A percentile compares a stretch with the other conserved stretches of the same genome.
These are phyloP conservation scores for Balearica regulorum DNA, from an alignment of 2,797 vertebrate genomes.

Conservation along the genomic window DNA sequence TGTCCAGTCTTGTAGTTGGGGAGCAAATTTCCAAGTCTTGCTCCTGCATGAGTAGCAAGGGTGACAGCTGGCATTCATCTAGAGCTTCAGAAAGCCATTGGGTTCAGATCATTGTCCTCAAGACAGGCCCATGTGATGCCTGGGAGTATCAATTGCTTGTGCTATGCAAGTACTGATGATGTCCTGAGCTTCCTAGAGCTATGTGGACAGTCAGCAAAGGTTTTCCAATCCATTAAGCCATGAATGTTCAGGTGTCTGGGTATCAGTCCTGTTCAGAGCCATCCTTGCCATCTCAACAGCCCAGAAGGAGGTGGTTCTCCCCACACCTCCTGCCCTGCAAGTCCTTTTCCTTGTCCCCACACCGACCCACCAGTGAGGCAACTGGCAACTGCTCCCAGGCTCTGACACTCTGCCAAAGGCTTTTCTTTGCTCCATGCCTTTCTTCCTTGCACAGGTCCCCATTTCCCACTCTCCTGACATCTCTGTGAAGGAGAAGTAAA, in stretches of 20 bases:
- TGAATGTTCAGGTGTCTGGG: background rate
- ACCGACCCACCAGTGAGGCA: too few relatives aligned
- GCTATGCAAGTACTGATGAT: background rate
- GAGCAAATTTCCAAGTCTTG: background rate
- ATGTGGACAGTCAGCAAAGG: background rate
- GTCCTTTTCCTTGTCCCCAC: rapidly evolving
- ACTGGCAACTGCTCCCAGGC: background rate
- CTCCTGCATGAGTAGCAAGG: background rate
- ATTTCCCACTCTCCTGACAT: background rate
- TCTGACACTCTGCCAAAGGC: background rate
- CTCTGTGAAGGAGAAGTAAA: background rate
- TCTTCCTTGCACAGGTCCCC: background rate
- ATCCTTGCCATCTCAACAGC: background rate
- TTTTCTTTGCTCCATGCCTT: background rate
- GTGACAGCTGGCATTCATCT: background rate
- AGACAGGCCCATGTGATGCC: background rate
- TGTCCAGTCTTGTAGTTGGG: background rate
- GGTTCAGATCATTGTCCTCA: background rate
- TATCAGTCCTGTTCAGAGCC: background rate
- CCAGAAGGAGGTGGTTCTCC: background rate
- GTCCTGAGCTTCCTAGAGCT: background rate
- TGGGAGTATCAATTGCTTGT: background rate
- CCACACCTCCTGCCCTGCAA: background rate
- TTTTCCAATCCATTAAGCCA: background rate
- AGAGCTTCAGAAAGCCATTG: background rate